Evolutionary conservation across 2,113 vertebrate genomes (phyloP).

Genomic region (Penelope pileata): DNA sequence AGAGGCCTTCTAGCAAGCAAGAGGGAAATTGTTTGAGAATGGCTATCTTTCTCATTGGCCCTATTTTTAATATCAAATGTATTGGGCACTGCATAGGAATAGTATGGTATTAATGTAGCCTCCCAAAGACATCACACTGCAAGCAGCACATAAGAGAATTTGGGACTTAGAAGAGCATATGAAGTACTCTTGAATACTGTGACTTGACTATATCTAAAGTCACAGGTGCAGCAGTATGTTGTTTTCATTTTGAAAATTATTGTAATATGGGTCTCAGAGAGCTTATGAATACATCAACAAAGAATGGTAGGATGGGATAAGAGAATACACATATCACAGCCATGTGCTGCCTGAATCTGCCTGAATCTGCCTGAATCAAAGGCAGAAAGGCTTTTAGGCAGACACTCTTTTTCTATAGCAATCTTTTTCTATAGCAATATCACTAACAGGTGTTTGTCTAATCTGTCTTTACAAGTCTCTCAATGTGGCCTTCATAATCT

Average conservation of each 20-base stretch:
- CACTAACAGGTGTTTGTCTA: neutral
- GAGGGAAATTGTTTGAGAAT: neutral
- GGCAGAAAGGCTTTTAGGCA: neutral
- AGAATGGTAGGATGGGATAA: neutral
- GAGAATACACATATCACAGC: neutral
- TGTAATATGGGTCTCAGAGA: neutral
- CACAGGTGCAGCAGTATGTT: neutral
- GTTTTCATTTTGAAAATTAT: neutral
- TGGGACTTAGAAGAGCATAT: neutral
- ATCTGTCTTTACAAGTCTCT: neutral
- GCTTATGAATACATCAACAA: neutral
- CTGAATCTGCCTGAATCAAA: too few relatives aligned
- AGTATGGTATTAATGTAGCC: neutral
- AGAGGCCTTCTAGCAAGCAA: neutral
- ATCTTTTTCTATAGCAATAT: too few relatives aligned
- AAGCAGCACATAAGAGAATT: neutral
- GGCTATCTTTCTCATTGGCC: neutral
- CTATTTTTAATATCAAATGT: neutral
- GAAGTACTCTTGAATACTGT: neutral
- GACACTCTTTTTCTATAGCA: neutral
- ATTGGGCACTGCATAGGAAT: neutral
- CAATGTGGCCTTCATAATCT: neutral
- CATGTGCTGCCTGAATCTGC: neutral
- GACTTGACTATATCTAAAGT: neutral
- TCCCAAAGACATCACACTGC: neutral